A percentile compares a stretch with the other conserved stretches of the same genome.
Evolutionary conservation across 2,113 vertebrate genomes (phyloP).

Genomic region (Noctilio leporinus): DNA sequence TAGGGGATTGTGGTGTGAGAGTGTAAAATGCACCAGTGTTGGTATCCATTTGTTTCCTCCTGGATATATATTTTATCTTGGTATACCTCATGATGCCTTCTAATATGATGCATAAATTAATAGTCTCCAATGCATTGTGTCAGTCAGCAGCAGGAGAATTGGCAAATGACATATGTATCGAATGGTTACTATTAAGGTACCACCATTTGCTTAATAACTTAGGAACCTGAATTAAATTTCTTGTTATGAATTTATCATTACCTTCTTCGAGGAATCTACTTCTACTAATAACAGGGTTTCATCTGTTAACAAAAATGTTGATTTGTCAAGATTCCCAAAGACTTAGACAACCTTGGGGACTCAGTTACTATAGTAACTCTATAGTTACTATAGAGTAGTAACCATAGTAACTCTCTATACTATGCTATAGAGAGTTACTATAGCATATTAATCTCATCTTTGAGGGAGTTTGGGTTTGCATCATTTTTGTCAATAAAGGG

Average conservation of each 20-base stretch:
- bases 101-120: not conserved
- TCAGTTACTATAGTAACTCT: not conserved
- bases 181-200: not conserved
- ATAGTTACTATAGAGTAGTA: too few relatives aligned
- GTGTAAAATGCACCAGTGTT: not conserved
- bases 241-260: not conserved
- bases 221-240: slow-evolving; percentile 26
- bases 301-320: slow-evolving; percentile 13
- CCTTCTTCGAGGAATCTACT: not conserved
- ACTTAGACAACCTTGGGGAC: not conserved
- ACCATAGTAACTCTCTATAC: too few relatives aligned
- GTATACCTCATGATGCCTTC: not conserved
- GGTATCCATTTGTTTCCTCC: not conserved
- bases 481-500: not conserved
- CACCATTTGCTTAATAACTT: slow-evolving; percentile 16
- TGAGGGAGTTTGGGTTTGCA: not conserved
- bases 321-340: not conserved
- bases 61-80: slow-evolving; percentile 13
- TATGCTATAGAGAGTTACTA: too few relatives aligned
- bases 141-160: not conserved
- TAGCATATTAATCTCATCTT: not conserved
- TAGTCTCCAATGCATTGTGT: not conserved
- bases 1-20: not conserved
- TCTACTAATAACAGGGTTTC: slow-evolving; percentile 22
- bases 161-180: not conserved